Evolutionary conservation across 2,888 invertebrate species (phyloP).

Genomic region (Zygothrica quintamaculata): DNA sequence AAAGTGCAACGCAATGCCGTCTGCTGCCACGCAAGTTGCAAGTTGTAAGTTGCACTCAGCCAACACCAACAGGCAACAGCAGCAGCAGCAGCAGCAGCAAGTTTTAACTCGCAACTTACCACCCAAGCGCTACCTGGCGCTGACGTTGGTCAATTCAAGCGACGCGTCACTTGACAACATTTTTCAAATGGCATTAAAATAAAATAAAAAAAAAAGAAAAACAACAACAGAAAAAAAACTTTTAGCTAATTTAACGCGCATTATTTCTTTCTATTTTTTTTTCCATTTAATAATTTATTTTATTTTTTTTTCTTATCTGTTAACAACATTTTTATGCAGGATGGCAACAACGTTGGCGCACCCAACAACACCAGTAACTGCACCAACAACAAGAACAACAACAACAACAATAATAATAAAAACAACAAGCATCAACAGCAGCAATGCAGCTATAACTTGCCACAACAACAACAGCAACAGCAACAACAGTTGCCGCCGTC

Average conservation of each 20-base stretch:
- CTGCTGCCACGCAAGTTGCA: slow-evolving; percentile 22
- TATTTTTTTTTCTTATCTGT: slow-evolving; percentile 41
- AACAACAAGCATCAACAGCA: slow-evolving; percentile 30
- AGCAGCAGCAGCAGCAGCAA: no score
- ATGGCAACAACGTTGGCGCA: slow-evolving; percentile 58
- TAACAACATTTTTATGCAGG: slow-evolving; percentile 70
- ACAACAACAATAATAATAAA: slow-evolving; percentile 36
- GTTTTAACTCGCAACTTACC: slow-evolving; percentile 9
- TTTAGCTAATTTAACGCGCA: slow-evolving; percentile 67
- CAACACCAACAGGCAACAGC: no score
- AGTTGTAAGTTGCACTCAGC: slow-evolving; percentile 11
- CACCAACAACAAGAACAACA: slow-evolving; percentile 31
- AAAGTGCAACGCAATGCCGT: slow-evolving; percentile 35
- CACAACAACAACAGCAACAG: slow-evolving; percentile 38
- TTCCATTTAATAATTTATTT: slow-evolving; percentile 11
- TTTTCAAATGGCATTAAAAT: slow-evolving; percentile 58
- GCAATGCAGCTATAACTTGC: slow-evolving; percentile 38
- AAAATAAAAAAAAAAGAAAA: no score
- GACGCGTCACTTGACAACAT: slow-evolving; percentile 60
- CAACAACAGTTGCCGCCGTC: slow-evolving; percentile 37
- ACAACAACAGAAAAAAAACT: no score
- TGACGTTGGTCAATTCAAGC: slow-evolving; percentile 29
- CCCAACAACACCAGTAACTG: slow-evolving; percentile 49
- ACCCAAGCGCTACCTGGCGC: slow-evolving; percentile 43
- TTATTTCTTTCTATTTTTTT: slow-evolving; percentile 36